Evolutionary conservation across 2,113 vertebrate species (phyloP).

Genomic region (Platycercus adscitus): DNA sequence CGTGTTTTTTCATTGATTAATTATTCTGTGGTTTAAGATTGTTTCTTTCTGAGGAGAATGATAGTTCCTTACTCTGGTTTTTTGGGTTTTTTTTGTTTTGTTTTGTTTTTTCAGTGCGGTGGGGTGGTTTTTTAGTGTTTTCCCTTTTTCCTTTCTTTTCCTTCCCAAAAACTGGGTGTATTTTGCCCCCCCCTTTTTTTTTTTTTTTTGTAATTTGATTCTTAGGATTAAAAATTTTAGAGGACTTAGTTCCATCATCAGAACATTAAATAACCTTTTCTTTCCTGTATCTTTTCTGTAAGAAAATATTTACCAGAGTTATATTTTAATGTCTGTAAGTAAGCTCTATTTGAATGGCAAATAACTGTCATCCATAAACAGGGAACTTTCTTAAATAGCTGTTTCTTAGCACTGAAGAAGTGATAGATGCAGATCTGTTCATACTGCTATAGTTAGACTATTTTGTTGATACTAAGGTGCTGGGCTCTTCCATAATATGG

Average conservation of each 20-base stretch:
- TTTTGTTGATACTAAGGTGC: neutral
- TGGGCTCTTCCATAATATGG: neutral
- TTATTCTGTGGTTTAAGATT: neutral
- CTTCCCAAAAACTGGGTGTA: rapidly evolving
- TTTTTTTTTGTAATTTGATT: neutral
- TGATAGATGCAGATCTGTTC: neutral
- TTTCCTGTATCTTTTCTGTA: neutral
- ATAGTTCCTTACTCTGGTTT: neutral
- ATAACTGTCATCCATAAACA: neutral
- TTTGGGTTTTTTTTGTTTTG: no score
- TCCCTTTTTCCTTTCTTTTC: no score
- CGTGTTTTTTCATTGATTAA: neutral
- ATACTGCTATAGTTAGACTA: neutral
- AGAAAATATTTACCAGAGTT: neutral
- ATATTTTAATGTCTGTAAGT: neutral
- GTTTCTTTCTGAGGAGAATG: neutral
- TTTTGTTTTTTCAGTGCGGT: no score
- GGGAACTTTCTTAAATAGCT: neutral
- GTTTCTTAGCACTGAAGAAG: neutral
- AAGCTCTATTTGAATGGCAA: neutral
- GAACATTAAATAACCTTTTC: neutral
- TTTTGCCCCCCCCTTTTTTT: neutral
- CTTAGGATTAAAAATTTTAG: neutral
- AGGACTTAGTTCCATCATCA: neutral
- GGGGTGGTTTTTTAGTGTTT: no score